phyloP scores from a whole-genome alignment of 2,888 invertebrate species.

The Platycheirus albimanus region DNA sequence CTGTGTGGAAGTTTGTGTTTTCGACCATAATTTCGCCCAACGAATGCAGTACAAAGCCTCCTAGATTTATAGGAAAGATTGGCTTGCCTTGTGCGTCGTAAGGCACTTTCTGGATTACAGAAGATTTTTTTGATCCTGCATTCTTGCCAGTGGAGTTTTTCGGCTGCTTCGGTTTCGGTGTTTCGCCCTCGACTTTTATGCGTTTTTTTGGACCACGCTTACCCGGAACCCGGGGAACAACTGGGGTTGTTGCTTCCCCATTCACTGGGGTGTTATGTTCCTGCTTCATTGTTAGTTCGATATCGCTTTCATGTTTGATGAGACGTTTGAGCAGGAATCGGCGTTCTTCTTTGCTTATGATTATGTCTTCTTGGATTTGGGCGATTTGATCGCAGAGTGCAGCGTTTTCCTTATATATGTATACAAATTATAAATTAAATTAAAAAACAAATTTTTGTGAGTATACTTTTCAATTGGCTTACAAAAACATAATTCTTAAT shows the following conservation, averaged over 20 bases:
- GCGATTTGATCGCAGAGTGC: conserved; percentile 94
- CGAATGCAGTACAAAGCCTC: conserved; percentile 86
- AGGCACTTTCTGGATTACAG: conserved; percentile 74
- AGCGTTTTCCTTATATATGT: conserved; percentile 88
- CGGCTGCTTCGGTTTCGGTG: conserved; percentile 82
- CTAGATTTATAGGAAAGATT: conserved; percentile 88
- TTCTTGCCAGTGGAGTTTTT: conserved; percentile 43
- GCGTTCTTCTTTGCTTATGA: conserved; percentile 91
- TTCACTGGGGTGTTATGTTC: conserved; percentile 9
- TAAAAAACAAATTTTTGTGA: too few species aligned
- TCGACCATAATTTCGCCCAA: conserved; percentile 89
- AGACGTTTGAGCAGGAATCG: conserved; percentile 91
- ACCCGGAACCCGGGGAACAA: conserved; percentile 73
- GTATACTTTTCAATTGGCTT: conserved; percentile 65
- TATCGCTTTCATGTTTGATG: conserved; percentile 85
- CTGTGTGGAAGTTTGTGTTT: conserved; percentile 87
- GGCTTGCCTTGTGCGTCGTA: conserved; percentile 86
- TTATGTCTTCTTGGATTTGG: conserved; percentile 91
- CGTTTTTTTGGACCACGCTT: conserved; percentile 79
- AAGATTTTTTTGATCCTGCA: conserved; percentile 50
- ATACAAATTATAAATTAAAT: neutral
- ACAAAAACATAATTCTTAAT: conserved; percentile 77
- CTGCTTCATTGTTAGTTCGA: conserved; percentile 38
- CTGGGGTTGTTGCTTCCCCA: conserved; percentile 22
- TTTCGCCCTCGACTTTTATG: conserved; percentile 63